phyloP scores from a whole-genome alignment of 1,140 invertebrate species.

The Drosophila persimilis region DNA sequence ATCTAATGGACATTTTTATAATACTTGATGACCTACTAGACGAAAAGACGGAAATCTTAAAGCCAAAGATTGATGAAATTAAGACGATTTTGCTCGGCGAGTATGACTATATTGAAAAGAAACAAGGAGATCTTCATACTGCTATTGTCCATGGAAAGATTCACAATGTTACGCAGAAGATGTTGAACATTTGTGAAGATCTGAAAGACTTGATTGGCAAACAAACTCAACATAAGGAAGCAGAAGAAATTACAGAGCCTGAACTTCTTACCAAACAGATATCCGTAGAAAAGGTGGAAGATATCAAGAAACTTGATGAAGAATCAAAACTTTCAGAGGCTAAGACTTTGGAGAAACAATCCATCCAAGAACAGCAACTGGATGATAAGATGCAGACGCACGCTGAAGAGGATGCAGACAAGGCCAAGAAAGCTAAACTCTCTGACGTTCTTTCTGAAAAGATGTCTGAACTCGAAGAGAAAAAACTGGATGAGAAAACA shows the following conservation, averaged over 20 bases:
- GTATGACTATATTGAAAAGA: conserved; percentile 61
- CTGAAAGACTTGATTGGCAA: conserved; percentile 25
- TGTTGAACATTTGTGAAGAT: conserved; percentile 46
- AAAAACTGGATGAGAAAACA: not conserved
- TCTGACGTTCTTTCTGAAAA: not conserved
- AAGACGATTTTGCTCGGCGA: conserved; percentile 47
- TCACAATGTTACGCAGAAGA: conserved; percentile 34
- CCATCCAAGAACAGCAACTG: no score
- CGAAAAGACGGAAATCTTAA: conserved; percentile 36
- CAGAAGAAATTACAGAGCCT: conserved; percentile 24
- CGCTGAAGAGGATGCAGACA: not conserved
- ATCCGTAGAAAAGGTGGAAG: conserved; percentile 15
- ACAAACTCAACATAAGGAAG: not conserved
- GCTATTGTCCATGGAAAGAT: conserved; percentile 45
- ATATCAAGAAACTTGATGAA: not conserved
- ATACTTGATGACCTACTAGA: conserved; percentile 66
- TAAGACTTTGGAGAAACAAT: no score
- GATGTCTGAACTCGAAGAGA: conserved; percentile 13
- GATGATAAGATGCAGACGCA: no score
- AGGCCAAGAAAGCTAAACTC: conserved; percentile 8
- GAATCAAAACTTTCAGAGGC: no score
- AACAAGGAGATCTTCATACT: conserved; percentile 19
- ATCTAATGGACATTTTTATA: conserved; percentile 69
- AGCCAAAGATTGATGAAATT: conserved; percentile 41
- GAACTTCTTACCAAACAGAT: conserved; percentile 10